Base-by-base conservation (phyloP, 2,797 vertebrate genomes). In the Columba guinea region DNA sequence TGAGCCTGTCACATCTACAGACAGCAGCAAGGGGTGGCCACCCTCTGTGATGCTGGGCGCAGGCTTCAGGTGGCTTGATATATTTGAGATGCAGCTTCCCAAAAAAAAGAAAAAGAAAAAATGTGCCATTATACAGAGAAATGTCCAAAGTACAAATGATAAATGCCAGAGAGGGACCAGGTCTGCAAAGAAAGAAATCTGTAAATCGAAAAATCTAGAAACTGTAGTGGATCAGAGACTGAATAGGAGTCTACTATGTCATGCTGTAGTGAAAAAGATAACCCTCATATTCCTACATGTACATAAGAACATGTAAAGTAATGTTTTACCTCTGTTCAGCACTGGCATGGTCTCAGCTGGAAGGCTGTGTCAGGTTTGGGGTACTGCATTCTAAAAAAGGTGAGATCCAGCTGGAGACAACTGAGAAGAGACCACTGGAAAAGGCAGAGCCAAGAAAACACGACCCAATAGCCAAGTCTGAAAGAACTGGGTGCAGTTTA, bases 381-480 rank as follows among this genome's bases (percentile, higher is more conserved):
- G n/a, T 55, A 55, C 21, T 26, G 27, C 22, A 12, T 52, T 55
- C 59, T 44, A 67, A 27, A 14, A 58, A 79, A 69, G 17, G 37
- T 63, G 44, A 65, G 30, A 89, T 20, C 7, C 35, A 55, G 44
- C 22, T 55, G 39, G 35, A 75, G 32, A 22, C 4, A 46, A 23
- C 1, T 7, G 8, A 13, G 21, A 78, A 68, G 60, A 89, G 19
- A 52, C 30, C 18, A 10, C 64, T 32, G 58, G 35, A 74, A 88
- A 93, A 91, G 49, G 16, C 39, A 86, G 49, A 86, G 35, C 9
- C 46, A 58, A 34, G 39, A 78, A 80, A 70, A 21, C 8, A 84
- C 0, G 2, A 53, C 34, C 11, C 0, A 0, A 46, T 80, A 80
- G 16, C 18, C 35, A 46, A 11, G 23, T 64, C 46, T 60, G n/a